A percentile compares a stretch with the other conserved stretches of the same genome.
Evolutionary conservation across 2,113 vertebrate genomes (phyloP).

Genomic region (Indri indri): DNA sequence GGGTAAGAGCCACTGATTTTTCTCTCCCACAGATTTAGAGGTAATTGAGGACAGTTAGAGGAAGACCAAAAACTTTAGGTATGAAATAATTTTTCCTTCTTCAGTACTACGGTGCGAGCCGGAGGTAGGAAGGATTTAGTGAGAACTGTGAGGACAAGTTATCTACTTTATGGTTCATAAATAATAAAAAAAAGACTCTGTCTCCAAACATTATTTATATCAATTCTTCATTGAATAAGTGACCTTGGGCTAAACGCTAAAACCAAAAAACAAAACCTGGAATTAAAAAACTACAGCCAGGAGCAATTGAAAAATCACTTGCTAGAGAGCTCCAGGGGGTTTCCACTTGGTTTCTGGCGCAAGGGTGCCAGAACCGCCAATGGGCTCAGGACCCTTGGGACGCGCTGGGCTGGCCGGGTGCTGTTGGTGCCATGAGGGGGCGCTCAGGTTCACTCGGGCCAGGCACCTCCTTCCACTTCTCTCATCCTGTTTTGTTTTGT

Average conservation of each 20-base stretch:
- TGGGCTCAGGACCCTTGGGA: neutral
- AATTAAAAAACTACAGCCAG: conserved; percentile 10
- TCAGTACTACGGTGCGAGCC: neutral
- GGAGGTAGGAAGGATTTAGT: conserved; percentile 19
- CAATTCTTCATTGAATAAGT: conserved; percentile 41
- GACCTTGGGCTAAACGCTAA: conserved; percentile 59
- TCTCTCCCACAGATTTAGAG: neutral
- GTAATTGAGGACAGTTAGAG: neutral
- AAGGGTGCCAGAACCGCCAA: neutral
- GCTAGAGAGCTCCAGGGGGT: neutral
- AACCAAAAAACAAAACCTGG: conserved; percentile 24
- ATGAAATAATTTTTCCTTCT: conserved; percentile 6
- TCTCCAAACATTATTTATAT: conserved; percentile 60
- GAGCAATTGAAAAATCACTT: conserved; percentile 35
- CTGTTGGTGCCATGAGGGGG: neutral
- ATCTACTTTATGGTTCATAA: conserved; percentile 47
- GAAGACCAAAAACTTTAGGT: neutral
- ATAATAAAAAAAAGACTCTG: conserved; percentile 57
- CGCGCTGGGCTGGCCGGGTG: rapidly evolving
- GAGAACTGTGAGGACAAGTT: conserved; percentile 33
- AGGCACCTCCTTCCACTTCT: neutral
- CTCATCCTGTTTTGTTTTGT: neutral
- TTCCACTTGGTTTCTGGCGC: neutral
- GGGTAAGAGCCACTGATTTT: neutral
- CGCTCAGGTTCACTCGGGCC: neutral